Base-by-base conservation (phyloP, 35 echinoderm and acorn worm species). In the Apostichopus californicus region DNA sequence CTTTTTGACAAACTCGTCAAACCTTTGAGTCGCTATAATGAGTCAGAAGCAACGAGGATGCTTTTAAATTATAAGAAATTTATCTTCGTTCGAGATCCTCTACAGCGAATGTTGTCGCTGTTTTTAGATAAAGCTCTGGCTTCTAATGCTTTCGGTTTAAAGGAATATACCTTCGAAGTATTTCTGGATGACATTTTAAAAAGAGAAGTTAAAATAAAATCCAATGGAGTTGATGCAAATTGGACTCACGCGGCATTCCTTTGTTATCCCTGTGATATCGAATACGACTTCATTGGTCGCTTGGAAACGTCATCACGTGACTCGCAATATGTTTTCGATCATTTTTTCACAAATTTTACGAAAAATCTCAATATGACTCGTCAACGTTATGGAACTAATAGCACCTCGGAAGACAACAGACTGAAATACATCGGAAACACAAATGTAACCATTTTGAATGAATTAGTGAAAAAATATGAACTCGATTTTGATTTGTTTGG, bases 41-140 rank as follows among this genome's bases (percentile, higher is more conserved):
- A 6, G 5, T 17, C 5, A 57, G 83, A 87, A 57, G 83, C 83
- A 18, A 4, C 54, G 20, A 63, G 4, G 59, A 54, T 54, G 5
- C 6, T 87, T 18, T 59, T 21, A 66, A 87, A 54, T 4, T 87
- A 87, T 14, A 87, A 59, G 14, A 87, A 87, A n/a, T 87, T 87
- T 66, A 26, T 87, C 20, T 87, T 87, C 56, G 83, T 87, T 18
- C 55, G 83, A 61, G 83, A 87, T 5, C 83, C 83, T 11, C 1
- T 87, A 57, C 46, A 66, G 1, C 54, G 83, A 7, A 56, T 87
- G 10, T 8, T 87, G 9, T 87, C 83, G 9, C 55, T 87, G 8
- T 87, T 87, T 87, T 56, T 87, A 2, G 83, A 87, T 28, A 87
- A 87, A 21, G 55, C 83, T 1, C 12, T 87, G n/a, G 59, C 20